A percentile compares a stretch with the other conserved stretches of the same genome.
Evolutionary conservation across 2,113 vertebrate species (phyloP).

Genomic region (Prionailurus bengalensis): DNA sequence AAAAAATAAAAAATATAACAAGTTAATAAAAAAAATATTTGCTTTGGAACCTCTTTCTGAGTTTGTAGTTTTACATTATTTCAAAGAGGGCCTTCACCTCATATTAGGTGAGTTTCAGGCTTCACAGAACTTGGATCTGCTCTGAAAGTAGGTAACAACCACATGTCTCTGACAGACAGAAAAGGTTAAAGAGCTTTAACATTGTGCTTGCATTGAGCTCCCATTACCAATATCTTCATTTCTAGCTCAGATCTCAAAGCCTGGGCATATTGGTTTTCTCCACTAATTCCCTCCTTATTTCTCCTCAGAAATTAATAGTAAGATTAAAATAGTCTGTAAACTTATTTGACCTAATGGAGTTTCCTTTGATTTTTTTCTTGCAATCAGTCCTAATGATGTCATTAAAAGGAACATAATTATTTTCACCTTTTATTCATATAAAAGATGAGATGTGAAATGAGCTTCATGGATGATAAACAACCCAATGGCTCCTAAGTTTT

Average conservation of each 20-base stretch:
- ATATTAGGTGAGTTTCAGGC: not conserved
- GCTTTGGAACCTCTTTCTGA: not conserved
- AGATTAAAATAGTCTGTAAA: conserved; percentile 6
- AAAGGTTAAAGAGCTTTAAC: not conserved
- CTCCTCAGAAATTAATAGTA: not conserved
- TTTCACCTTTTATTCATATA: conserved; percentile 80
- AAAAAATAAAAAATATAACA: too few species aligned
- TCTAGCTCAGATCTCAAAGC: not conserved
- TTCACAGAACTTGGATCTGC: not conserved
- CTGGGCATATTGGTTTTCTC: not conserved
- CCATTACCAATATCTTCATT: not conserved
- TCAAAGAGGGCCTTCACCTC: not conserved
- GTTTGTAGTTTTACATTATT: not conserved
- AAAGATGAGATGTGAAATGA: conserved; percentile 83
- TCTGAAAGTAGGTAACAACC: not conserved
- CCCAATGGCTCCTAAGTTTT: conserved; percentile 72
- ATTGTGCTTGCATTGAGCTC: not conserved
- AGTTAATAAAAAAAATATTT: not conserved
- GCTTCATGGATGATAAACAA: conserved; percentile 76
- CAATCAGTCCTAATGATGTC: conserved; percentile 41
- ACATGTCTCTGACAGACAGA: not conserved
- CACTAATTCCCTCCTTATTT: not conserved
- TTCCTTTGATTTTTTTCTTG: not conserved
- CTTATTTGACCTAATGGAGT: not conserved
- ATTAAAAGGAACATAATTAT: conserved; percentile 74